A percentile compares a stretch with the other conserved stretches of the same genome.
Conservation (phyloP, 2,113 vertebrate genomes). For the Phycodurus eques region DNA sequence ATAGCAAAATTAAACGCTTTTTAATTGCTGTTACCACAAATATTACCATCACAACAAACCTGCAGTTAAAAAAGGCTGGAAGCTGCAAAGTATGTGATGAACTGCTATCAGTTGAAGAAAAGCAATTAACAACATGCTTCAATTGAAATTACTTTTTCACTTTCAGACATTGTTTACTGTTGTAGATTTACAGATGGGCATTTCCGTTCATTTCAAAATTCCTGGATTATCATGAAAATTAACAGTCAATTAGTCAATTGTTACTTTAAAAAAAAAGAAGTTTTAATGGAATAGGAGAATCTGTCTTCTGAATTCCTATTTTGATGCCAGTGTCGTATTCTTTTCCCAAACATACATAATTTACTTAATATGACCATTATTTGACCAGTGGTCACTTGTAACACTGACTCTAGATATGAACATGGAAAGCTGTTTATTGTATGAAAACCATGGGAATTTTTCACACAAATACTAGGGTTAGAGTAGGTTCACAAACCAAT, state of each 20-base stretch:
- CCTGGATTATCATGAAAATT: neutral
- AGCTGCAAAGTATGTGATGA: neutral
- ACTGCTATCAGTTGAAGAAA: neutral
- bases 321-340: neutral
- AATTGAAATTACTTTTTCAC: neutral
- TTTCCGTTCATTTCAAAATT: neutral
- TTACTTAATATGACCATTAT: too few species aligned
- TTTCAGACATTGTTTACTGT: neutral
- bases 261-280: neutral
- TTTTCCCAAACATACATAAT: too few species aligned
- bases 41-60: neutral
- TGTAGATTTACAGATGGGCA: neutral
- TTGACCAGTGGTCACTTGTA: too few species aligned
- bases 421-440: too few species aligned
- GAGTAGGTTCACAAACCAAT: too few species aligned
- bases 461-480: too few species aligned
- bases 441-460: too few species aligned
- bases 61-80: neutral
- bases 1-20: neutral
- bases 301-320: neutral
- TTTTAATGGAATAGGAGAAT: neutral
- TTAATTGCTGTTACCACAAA: neutral
- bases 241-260: neutral
- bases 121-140: neutral
- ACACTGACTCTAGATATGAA: too few species aligned